Conservation (phyloP, 2,797 vertebrate species). For the Rhynchonycteris naso region DNA sequence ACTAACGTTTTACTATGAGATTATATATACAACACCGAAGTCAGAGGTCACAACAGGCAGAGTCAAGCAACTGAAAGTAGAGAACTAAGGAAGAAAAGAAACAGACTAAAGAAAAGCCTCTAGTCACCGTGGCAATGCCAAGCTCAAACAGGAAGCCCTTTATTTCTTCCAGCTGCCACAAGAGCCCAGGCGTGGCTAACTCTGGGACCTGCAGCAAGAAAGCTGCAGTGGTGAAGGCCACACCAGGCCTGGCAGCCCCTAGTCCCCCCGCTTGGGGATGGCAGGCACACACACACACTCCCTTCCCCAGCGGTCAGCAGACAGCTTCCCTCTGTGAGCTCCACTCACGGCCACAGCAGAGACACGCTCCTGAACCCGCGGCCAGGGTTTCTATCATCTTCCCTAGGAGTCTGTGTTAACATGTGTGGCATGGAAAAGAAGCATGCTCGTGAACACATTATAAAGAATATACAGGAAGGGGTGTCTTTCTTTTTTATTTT, state of each 20-base stretch:
- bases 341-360: neutral
- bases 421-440: neutral
- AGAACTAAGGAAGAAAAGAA: neutral
- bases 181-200: neutral
- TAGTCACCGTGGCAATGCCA: neutral
- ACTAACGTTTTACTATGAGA: neutral
- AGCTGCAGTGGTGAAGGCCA: neutral
- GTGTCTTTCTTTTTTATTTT: neutral
- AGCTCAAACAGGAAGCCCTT: conserved; percentile 33
- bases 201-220: neutral
- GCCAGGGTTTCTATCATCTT: neutral
- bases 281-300: neutral
- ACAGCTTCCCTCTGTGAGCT: neutral
- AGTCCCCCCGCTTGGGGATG: no score
- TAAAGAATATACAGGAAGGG: neutral
- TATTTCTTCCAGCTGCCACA: neutral
- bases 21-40: neutral
- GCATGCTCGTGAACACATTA: neutral
- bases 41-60: conserved; percentile 45
- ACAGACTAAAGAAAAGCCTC: neutral
- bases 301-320: neutral
- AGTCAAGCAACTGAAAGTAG: neutral
- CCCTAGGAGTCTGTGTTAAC: neutral
- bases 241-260: neutral
- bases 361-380: no score